Percentiles rank a stretch among this genome's conserved stretches.
These are phyloP conservation scores for Pseudois nayaur DNA, from an alignment of 2,113 vertebrate species.

Conservation along the genomic window DNA sequence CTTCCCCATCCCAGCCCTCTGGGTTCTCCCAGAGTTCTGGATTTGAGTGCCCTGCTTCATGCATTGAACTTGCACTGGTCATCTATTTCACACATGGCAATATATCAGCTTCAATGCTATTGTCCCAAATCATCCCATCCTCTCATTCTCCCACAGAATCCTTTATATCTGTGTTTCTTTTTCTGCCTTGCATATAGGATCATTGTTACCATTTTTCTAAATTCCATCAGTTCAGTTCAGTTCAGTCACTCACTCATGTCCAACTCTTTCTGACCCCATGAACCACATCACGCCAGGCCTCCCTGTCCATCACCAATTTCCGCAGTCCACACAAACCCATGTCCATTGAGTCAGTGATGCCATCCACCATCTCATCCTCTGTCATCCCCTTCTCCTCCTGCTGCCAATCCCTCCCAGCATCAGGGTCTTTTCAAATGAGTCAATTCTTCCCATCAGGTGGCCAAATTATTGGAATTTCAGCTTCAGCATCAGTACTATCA, in stretches of 20 bases:
- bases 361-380: no score
- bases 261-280: accelerated
- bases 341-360: no score
- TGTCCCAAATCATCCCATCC: background rate
- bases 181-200: background rate
- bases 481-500: no score
- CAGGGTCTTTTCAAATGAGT: no score
- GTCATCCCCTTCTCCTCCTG: no score
- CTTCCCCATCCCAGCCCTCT: background rate
- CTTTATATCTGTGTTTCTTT: background rate
- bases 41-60: background rate
- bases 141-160: background rate
- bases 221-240: background rate
- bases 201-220: background rate
- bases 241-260: no score
- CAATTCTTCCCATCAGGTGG: no score
- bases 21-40: background rate
- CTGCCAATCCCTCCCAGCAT: no score
- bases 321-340: no score
- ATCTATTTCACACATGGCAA: background rate
- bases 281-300: accelerated
- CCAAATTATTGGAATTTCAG: no score
- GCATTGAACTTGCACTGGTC: background rate
- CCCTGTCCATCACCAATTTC: no score
- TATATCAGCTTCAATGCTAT: background rate